Evolutionary conservation across 2,797 vertebrate species (phyloP), one percentile per base, ranked within the genome.

Genomic region (Melanotaenia parkinsoni): DNA sequence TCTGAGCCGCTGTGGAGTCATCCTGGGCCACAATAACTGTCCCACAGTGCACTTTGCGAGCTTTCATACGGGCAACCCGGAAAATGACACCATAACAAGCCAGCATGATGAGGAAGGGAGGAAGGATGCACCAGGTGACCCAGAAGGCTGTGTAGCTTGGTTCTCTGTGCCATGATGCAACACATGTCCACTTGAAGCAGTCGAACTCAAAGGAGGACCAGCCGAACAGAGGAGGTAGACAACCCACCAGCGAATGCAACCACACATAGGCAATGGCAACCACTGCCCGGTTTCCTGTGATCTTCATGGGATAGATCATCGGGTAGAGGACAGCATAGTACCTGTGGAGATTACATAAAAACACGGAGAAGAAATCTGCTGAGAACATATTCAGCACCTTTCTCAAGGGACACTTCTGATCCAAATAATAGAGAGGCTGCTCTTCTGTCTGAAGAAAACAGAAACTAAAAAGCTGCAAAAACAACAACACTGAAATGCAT

Each of bases 291-390:
- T 98, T 99, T 69, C 98, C 98, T 0, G 98, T 99, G 85, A 99
- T 98, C 96, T 99, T 99, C 97, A 97, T 98, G 0, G 98, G 98
- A 88, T 99, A 99, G 81, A 98, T 95, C 98, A 99, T 99, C 0
- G 98, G 98, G 89, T 99, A 99, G 33, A 99, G 93, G 28, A 99
- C 98, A 0, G 98, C 98, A 0, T 99, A 99, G 91, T 99, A 99
- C 90, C 98, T 99, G 87, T 60, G 14, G 54, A 7, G n/a, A 69
- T 0, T 35, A 67, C 20, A 81, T 18, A 57, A 26, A 13, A 58
- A 40, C 33, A 40, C 2, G 1, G 65, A 70, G 54, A 87, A 59
- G 56, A 33, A 58, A 72, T 62, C 20, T 70, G 28, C 16, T 37
- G 51, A 63, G 32, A 16, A 37, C 37, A 54, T 58, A 72, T 57